Evolutionary conservation across 2,113 vertebrate species (phyloP), one percentile per base, ranked within the genome.

Genomic region (Lophotis ruficrista): DNA sequence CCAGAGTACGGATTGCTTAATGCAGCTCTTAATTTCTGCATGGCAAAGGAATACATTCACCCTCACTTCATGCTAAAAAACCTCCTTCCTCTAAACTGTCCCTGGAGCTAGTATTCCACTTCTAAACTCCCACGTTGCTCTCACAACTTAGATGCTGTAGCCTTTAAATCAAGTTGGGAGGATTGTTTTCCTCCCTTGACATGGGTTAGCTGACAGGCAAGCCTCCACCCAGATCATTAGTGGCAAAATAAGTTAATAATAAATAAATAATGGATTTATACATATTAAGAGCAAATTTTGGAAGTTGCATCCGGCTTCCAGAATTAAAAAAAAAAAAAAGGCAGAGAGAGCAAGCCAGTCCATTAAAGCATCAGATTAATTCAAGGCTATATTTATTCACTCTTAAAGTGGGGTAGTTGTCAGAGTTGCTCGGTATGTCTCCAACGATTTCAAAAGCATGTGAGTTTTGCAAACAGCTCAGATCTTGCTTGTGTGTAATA

Each of bases 231-330:
- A n/a, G 58, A 61, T 94, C 30, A 62, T 80, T 87, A 68, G 28
- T 68, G 43, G 58, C 14, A 83, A 91, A 82, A 65, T 48, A 66
- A 89, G 10, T 28, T 73, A 91, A 82, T 82, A 94, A 81, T 69
- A 89, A 94, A 89, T 87, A 95, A 89, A 92, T 94, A 85, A 73
- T 89, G 27, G 22, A 47, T 92, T 45, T 71, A 64, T 90, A 48
- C 17, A 51, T 80, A 50, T 37, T 66, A 66, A 65, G 51, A 80
- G 45, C 56, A 92, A 43, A 27, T 95, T 43, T 87, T 95, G 69
- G 66, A 90, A 94, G 51, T 45, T 58, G 84, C 50, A 79, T 21
- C 14, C 58, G 16, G 25, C 14, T 90, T 90, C 31, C 30, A 77
- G 60, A 38, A 23, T 66, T 48, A 41, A 64, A 64, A 76, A 35